Percentiles rank a stretch among this genome's conserved stretches.
Conservation (phyloP, 1,140 invertebrate genomes). For the Bombus pascuorum region DNA sequence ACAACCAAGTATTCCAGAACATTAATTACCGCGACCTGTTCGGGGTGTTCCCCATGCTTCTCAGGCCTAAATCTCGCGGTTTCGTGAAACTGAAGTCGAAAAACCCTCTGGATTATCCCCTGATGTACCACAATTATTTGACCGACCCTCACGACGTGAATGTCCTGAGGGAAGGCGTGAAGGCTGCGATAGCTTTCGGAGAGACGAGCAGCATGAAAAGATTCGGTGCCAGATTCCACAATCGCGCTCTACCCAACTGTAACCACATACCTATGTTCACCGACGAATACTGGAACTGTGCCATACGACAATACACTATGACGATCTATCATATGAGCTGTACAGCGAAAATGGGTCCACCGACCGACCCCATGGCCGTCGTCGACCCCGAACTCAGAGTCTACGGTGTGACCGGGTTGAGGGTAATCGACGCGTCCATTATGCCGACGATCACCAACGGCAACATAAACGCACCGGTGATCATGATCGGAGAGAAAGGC, state of each 20-base stretch:
- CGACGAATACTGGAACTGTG: constrained; percentile 93
- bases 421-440: constrained; percentile 91
- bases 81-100: constrained; percentile 88
- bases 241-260: constrained; percentile 89
- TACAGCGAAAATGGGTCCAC: constrained; percentile 93
- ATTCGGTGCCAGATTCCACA: constrained; percentile 90
- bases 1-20: constrained; percentile 87
- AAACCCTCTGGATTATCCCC: constrained; percentile 92
- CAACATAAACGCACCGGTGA: constrained; percentile 92
- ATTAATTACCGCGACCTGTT: constrained; percentile 89
- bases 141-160: constrained; percentile 91
- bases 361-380: constrained; percentile 89
- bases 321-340: constrained; percentile 94
- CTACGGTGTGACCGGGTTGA: constrained; percentile 88
- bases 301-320: constrained; percentile 90
- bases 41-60: constrained; percentile 92
- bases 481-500: constrained; percentile 97
- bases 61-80: constrained; percentile 93
- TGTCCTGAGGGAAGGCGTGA: constrained; percentile 92
- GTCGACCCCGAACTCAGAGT: constrained; percentile 91
- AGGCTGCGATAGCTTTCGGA: constrained; percentile 91
- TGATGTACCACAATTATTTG: constrained; percentile 95
- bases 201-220: constrained; percentile 88
- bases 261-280: constrained; percentile 89
- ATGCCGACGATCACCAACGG: constrained; percentile 92